A percentile compares a stretch with the other conserved stretches of the same genome.
Conservation (phyloP, 2,888 invertebrate genomes). For the Incurvaria masculella region DNA sequence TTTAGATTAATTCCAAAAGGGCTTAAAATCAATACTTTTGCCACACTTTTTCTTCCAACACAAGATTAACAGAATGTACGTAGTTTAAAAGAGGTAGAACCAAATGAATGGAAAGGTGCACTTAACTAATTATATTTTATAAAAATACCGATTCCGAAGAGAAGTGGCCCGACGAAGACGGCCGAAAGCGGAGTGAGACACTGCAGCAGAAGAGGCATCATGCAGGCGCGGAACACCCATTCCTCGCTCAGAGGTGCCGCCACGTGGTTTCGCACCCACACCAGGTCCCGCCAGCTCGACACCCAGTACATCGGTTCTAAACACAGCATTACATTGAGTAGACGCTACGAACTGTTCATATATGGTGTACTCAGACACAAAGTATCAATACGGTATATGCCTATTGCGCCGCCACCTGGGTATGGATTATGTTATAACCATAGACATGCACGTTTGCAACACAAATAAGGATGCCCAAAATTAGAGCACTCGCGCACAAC, state of each 20-base stretch:
- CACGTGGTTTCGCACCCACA: constrained; percentile 86
- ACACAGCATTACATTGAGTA: too few relatives aligned
- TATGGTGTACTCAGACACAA: constrained; percentile 1
- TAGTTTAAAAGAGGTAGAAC: too few relatives aligned
- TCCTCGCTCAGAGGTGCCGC: constrained; percentile 95
- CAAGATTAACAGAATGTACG: too few relatives aligned
- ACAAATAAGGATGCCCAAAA: too few relatives aligned
- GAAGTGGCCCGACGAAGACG: constrained; percentile 81
- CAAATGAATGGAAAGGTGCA: too few relatives aligned
- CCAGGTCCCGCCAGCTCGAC: constrained; percentile 65
- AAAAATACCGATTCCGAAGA: constrained; percentile 90
- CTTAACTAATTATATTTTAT: too few relatives aligned
- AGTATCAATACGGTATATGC: constrained; percentile 1
- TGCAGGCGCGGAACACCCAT: constrained; percentile 93
- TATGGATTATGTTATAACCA: too few relatives aligned
- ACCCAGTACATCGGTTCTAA: constrained; percentile 72
- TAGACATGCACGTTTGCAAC: too few relatives aligned
- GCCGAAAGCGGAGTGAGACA: constrained; percentile 72
- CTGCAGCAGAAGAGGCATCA: constrained; percentile 87
- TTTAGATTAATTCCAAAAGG: too few relatives aligned
- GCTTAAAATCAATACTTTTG: neutral
- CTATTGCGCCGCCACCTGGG: neutral
- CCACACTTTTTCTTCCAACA: too few relatives aligned
- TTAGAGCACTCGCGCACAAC: too few relatives aligned
- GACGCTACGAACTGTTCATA: constrained; percentile 8